Conservation (phyloP, 2,797 vertebrate genomes). For the Rhinophrynus dorsalis region DNA sequence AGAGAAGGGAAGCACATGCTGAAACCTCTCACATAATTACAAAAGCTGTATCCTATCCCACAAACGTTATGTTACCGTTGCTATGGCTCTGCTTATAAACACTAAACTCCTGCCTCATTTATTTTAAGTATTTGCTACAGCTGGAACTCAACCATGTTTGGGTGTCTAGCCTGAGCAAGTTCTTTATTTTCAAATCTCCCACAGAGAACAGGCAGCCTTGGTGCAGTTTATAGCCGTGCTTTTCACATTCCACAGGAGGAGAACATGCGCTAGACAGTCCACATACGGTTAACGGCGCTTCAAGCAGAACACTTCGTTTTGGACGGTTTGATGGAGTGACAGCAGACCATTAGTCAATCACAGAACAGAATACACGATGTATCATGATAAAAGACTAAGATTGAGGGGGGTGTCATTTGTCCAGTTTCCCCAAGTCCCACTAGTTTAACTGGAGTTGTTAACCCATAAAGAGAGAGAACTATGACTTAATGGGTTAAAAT, state of each 20-base stretch:
- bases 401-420: no score
- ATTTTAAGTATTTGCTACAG: constrained; percentile 81
- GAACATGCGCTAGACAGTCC: constrained; percentile 1
- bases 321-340: no score
- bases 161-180: constrained; percentile 79
- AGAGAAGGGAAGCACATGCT: constrained; percentile 33
- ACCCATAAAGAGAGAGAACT: no score
- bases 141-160: constrained; percentile 80
- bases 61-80: constrained; percentile 65
- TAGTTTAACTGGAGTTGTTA: no score
- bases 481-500: no score
- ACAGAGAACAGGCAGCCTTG: constrained; percentile 36
- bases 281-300: constrained; percentile 23
- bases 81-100: constrained; percentile 67
- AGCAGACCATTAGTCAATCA: no score
- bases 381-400: no score
- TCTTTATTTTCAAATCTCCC: constrained; percentile 64
- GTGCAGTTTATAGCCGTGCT: constrained; percentile 55
- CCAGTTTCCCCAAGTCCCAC: no score
- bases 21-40: constrained; percentile 67
- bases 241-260: constrained; percentile 46
- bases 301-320: no score
- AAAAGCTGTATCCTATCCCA: constrained; percentile 57
- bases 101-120: constrained; percentile 70
- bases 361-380: no score